A percentile compares a stretch with the other conserved stretches of the same genome.
phyloP scores from a whole-genome alignment of 2,797 vertebrate species.

The Echiichthys vipera region DNA sequence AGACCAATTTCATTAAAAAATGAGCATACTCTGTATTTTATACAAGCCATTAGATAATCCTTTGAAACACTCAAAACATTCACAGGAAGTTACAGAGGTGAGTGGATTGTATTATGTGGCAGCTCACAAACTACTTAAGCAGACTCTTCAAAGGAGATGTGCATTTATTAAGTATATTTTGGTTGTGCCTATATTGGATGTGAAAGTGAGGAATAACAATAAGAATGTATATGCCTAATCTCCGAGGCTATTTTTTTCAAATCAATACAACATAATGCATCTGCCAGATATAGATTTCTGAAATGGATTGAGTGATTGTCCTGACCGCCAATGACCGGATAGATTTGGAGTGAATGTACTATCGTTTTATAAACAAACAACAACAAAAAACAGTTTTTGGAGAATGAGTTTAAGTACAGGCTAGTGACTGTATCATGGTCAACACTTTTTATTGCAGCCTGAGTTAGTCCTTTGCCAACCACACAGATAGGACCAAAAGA shows the following conservation, averaged over 20 bases:
- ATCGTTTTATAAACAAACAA: too few relatives aligned
- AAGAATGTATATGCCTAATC: background rate
- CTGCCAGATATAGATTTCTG: constrained; percentile 29
- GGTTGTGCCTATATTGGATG: background rate
- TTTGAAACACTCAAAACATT: constrained; percentile 43
- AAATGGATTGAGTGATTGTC: constrained; percentile 8
- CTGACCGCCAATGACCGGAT: constrained; percentile 9
- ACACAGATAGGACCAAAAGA: too few relatives aligned
- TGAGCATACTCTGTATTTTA: constrained; percentile 36
- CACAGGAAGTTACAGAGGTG: constrained; percentile 29
- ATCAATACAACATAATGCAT: background rate
- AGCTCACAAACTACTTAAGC: constrained; percentile 23
- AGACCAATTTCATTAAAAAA: constrained; percentile 37
- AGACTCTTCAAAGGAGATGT: constrained; percentile 13
- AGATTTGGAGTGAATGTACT: too few relatives aligned
- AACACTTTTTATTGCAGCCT: too few relatives aligned
- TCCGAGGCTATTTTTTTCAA: background rate
- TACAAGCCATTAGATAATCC: constrained; percentile 29
- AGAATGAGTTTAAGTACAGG: too few relatives aligned
- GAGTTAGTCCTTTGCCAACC: too few relatives aligned
- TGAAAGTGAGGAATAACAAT: background rate
- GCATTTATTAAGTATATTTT: constrained; percentile 1
- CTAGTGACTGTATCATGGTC: too few relatives aligned
- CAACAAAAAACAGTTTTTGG: too few relatives aligned
- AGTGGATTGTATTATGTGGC: constrained; percentile 15